Conservation (phyloP, 2,113 vertebrate species). For the Maccullochella peelii region DNA sequence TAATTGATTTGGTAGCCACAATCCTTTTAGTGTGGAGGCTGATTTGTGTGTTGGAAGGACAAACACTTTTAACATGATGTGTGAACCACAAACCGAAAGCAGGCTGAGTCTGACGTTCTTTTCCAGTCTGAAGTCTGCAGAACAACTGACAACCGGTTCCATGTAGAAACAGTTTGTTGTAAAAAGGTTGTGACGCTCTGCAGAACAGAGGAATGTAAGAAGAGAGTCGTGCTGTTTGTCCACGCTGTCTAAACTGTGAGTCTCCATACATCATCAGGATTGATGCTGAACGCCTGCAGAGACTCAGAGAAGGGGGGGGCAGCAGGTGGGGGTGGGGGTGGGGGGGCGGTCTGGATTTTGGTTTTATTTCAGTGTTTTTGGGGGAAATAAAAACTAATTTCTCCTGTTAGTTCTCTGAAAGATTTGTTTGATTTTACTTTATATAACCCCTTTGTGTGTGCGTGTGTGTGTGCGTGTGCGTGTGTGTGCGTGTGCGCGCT, state of each 20-base stretch:
- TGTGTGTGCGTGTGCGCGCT: too few relatives aligned
- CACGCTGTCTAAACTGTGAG: slow-evolving; percentile 31
- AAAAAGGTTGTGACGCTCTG: not conserved
- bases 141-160: too few relatives aligned
- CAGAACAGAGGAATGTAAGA: not conserved
- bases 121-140: too few relatives aligned
- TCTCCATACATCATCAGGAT: slow-evolving; percentile 55
- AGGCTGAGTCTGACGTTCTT: too few relatives aligned
- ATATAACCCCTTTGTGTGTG: not conserved
- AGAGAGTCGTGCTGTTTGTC: slow-evolving; percentile 18
- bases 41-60: too few relatives aligned
- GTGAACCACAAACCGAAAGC: too few relatives aligned
- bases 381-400: not conserved
- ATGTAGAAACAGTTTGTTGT: not conserved
- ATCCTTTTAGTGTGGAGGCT: too few relatives aligned
- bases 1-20: too few relatives aligned
- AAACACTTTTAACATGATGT: too few relatives aligned
- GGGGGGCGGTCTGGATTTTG: not conserved
- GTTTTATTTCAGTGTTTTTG: slow-evolving; percentile 21
- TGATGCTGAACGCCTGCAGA: slow-evolving; percentile 27
- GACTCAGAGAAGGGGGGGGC: not conserved
- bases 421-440: not conserved
- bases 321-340: not conserved
- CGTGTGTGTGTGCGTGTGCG: not conserved
- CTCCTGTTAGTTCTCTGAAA: not conserved